Conservation (phyloP, 2,888 invertebrate species). For the Chymomyza caudatula region DNA sequence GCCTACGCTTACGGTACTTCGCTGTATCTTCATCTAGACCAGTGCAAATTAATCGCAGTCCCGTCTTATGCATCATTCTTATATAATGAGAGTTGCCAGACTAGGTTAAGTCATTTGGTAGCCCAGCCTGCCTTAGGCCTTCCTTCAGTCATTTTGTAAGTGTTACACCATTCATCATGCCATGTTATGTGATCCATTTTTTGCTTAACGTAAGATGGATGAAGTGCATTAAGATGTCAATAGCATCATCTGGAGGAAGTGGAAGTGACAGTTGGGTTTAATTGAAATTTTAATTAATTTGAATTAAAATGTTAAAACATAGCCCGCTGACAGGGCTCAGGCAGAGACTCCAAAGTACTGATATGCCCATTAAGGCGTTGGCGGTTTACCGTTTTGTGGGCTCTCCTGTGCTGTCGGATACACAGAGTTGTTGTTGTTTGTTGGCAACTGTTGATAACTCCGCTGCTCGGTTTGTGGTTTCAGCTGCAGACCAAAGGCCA, state of each 20-base stretch:
- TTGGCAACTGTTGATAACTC: constrained; percentile 28
- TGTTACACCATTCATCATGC: constrained; percentile 57
- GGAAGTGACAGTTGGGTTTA: constrained; percentile 44
- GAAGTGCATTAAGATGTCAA: constrained; percentile 49
- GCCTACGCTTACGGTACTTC: constrained; percentile 70
- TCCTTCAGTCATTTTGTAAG: constrained; percentile 56
- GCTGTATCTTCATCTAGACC: constrained; percentile 7
- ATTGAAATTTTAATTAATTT: constrained; percentile 62
- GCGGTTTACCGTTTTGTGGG: constrained; percentile 64
- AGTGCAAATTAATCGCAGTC: constrained; percentile 65
- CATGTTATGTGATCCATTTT: constrained; percentile 44
- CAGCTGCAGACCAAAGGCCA: constrained; percentile 61
- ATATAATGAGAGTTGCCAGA: constrained; percentile 37
- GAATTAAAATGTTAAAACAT: constrained; percentile 59
- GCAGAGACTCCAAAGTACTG: constrained; percentile 28
- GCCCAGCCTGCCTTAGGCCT: constrained; percentile 35
- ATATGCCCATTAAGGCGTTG: constrained; percentile 66
- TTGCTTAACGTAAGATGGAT: constrained; percentile 38
- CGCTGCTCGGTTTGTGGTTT: constrained; percentile 28
- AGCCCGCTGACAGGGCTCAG: constrained; percentile 32
- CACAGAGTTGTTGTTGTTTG: not conserved
- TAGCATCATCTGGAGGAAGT: constrained; percentile 23
- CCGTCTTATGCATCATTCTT: constrained; percentile 38
- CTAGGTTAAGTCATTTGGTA: constrained; percentile 3
- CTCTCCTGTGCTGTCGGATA: constrained; percentile 54